phyloP scores from a whole-genome alignment of 2,113 vertebrate species.

The Acanthochromis polyacanthus region DNA sequence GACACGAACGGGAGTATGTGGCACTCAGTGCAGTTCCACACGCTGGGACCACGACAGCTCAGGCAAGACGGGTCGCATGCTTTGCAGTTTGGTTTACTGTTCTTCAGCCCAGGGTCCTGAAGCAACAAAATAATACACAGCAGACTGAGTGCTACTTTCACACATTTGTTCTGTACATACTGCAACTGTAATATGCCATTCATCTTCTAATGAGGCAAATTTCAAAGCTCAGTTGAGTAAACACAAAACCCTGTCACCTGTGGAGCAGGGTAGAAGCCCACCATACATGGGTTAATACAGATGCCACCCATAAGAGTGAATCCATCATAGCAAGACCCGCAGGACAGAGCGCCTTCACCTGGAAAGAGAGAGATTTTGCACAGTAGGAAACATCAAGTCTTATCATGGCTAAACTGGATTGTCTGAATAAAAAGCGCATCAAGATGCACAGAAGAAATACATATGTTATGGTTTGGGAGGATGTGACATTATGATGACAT shows the following conservation, averaged over 20 bases:
- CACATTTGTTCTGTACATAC: neutral
- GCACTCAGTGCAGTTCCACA: slow-evolving; percentile 88
- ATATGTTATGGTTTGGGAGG: too few species aligned
- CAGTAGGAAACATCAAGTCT: neutral
- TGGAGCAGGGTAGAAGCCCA: slow-evolving; percentile 85
- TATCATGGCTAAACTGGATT: neutral
- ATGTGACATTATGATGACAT: too few species aligned
- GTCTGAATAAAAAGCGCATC: slow-evolving; percentile 16
- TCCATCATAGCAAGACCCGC: slow-evolving; percentile 87
- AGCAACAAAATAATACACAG: slow-evolving; percentile 3
- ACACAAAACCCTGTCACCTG: slow-evolving; percentile 72
- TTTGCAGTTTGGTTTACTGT: slow-evolving; percentile 77
- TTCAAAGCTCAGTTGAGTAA: neutral
- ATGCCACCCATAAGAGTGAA: slow-evolving; percentile 83
- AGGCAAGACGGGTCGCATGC: slow-evolving; percentile 88
- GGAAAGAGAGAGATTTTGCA: slow-evolving; percentile 14
- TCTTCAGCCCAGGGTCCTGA: slow-evolving; percentile 55
- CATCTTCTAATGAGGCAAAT: neutral
- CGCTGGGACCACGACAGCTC: slow-evolving; percentile 90
- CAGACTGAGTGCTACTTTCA: neutral
- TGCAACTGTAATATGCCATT: neutral
- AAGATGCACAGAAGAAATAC: neutral
- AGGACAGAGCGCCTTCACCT: slow-evolving; percentile 83
- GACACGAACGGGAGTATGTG: slow-evolving; percentile 82
- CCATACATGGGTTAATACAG: slow-evolving; percentile 83